Evolutionary conservation across 2,797 vertebrate species (phyloP).

Genomic region (Hafferia zeledoni): DNA sequence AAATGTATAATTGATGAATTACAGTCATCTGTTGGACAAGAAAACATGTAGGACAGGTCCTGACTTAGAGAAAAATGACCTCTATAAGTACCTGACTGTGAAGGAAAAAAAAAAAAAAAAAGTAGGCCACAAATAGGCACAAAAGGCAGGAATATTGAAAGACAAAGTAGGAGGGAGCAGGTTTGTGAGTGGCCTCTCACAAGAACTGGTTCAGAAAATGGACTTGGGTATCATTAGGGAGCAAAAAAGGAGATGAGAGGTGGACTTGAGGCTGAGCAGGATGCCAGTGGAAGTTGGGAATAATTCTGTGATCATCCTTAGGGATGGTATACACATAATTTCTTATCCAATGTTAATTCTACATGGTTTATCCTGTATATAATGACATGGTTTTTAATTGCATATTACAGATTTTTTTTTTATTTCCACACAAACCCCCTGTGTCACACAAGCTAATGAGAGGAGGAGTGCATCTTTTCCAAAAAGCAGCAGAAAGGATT

Average conservation of each 20-base stretch:
- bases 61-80: not conserved
- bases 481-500: not conserved
- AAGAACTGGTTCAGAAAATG: not conserved
- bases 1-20: not conserved
- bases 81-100: not conserved
- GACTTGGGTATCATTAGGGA: not conserved
- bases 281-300: not conserved
- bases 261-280: not conserved
- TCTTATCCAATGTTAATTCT: not conserved
- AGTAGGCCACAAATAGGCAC: no score
- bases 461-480: not conserved
- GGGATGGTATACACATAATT: accelerated
- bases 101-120: not conserved
- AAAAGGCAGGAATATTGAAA: accelerated
- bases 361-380: not conserved
- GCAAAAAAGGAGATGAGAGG: not conserved
- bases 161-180: not conserved
- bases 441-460: not conserved
- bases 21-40: not conserved
- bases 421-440: not conserved
- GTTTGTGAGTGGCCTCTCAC: not conserved
- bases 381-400: not conserved
- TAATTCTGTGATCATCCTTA: not conserved
- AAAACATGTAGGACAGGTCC: not conserved
- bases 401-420: not conserved